Conservation (phyloP, 1,140 invertebrate species). For the Nephotettix cincticeps region DNA sequence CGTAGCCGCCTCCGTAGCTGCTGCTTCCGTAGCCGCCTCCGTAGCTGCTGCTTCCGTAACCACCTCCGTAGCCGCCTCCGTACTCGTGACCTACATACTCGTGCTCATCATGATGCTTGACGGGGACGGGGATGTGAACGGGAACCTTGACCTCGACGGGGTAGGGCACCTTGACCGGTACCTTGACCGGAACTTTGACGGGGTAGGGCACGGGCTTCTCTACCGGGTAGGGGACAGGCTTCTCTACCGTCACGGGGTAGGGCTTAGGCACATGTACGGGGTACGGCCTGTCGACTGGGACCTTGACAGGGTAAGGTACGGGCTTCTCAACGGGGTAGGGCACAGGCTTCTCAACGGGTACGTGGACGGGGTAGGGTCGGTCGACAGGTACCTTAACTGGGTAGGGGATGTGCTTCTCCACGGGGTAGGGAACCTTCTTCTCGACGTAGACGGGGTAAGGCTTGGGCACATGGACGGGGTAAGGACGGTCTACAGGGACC, state of each 20-base stretch:
- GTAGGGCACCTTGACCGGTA: conserved; percentile 42
- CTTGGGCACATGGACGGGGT: no score
- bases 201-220: conserved; percentile 60
- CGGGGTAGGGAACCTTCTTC: no score
- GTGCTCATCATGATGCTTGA: not conserved
- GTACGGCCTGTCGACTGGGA: conserved; percentile 60
- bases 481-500: no score
- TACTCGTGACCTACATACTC: conserved; percentile 1
- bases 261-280: not conserved
- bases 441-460: no score
- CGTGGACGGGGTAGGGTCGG: no score
- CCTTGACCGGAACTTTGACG: conserved; percentile 65
- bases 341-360: conserved; percentile 53
- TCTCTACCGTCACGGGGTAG: conserved; percentile 36
- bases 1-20: conserved; percentile 37
- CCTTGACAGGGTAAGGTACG: no score
- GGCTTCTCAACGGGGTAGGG: conserved; percentile 74
- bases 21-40: conserved; percentile 40
- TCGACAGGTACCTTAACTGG: no score
- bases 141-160: conserved; percentile 51
- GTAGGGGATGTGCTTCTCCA: no score
- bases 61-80: not conserved
- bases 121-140: conserved; percentile 41
- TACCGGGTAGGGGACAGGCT: conserved; percentile 67
- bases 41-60: conserved; percentile 30